Evolutionary conservation across 2,888 invertebrate genomes (phyloP), one percentile per base, ranked within the genome.

Genomic region (Chorisops tibialis): DNA sequence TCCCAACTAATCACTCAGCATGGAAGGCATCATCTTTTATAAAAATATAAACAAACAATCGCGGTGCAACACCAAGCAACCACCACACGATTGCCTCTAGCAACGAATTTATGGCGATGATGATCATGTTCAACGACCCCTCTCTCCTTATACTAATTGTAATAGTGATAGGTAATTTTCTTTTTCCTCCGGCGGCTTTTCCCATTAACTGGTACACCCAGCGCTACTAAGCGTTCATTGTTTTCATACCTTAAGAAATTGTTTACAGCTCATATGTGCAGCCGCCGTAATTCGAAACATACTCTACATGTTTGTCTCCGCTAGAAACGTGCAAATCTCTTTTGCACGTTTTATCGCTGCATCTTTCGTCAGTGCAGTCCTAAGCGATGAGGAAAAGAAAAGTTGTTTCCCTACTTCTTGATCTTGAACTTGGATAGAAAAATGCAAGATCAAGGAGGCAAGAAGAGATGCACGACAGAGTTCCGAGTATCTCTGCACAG

Each of bases 11-110:
- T 63, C 60, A 60, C 37, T 39, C 12, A 16, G 16, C 50, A 24
- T 56, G 35, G 19, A 50, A 56, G 45, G 43, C 22, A 63, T 60
- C 61, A 50, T 63, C 63, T 61, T 63, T 63, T 63, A 63, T 63
- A 60, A 63, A 63, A 59, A 59, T 59, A 14, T 12, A 50, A 14
- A 45, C 58, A 30, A 30, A 30, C 30, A 30, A 30, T 30, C 30
- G 30, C 5, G 30, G 30, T 30, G 30, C 30, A 30, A 30, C 24
- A 43, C 21, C 43, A 45, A 56, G 30, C 22, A 56, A 45, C 43
- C 30, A 43, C 16, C 43, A 30, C 14, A 30, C 39, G 16, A 22
- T 30, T n/a, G 30, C 43, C 19, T 50, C 12, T 50, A 12, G 37
- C 39, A 16, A 45, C 30, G n/a, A n/a, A n/a, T 11, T 30, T 45